Evolutionary conservation across 1,140 invertebrate genomes (phyloP).

Genomic region (Caenorhabditis latens): DNA sequence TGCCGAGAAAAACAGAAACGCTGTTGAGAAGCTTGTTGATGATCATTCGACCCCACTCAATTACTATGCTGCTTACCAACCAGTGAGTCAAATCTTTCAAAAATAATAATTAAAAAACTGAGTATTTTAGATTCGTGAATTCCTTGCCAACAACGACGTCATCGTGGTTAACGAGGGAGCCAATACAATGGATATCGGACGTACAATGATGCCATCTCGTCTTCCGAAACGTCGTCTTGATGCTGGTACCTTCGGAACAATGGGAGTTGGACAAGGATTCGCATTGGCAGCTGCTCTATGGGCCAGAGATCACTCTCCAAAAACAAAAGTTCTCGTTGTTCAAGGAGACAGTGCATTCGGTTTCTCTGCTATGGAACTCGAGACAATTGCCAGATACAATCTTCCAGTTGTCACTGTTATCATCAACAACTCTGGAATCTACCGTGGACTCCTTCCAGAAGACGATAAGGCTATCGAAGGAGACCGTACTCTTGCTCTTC

Average conservation of each 20-base stretch:
- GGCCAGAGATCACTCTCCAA: slow-evolving; percentile 86
- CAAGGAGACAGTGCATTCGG: slow-evolving; percentile 96
- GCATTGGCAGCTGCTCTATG: slow-evolving; percentile 91
- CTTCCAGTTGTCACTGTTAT: slow-evolving; percentile 91
- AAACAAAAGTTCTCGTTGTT: slow-evolving; percentile 87
- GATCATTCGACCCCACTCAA: slow-evolving; percentile 86
- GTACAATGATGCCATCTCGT: slow-evolving; percentile 87
- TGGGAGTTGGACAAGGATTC: slow-evolving; percentile 95
- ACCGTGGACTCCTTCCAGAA: slow-evolving; percentile 86
- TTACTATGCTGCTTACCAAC: slow-evolving; percentile 91
- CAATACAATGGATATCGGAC: slow-evolving; percentile 97
- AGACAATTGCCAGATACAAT: slow-evolving; percentile 93
- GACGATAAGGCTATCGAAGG: slow-evolving; percentile 84
- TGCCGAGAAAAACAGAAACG: slow-evolving; percentile 81
- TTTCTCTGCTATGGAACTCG: slow-evolving; percentile 96
- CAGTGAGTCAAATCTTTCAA: slow-evolving; percentile 80
- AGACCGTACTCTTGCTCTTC: slow-evolving; percentile 81
- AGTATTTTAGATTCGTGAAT: slow-evolving; percentile 76
- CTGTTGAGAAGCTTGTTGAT: slow-evolving; percentile 81
- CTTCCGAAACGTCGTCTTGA: slow-evolving; percentile 85
- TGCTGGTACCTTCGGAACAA: slow-evolving; percentile 87
- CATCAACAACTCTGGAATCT: slow-evolving; percentile 96
- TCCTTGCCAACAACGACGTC: slow-evolving; percentile 82
- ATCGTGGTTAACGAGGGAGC: slow-evolving; percentile 97
- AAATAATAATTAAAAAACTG: not conserved